Evolutionary conservation across 2,888 invertebrate species (phyloP), one percentile per base, ranked within the genome.

Genomic region (Leptinotarsa juncta): DNA sequence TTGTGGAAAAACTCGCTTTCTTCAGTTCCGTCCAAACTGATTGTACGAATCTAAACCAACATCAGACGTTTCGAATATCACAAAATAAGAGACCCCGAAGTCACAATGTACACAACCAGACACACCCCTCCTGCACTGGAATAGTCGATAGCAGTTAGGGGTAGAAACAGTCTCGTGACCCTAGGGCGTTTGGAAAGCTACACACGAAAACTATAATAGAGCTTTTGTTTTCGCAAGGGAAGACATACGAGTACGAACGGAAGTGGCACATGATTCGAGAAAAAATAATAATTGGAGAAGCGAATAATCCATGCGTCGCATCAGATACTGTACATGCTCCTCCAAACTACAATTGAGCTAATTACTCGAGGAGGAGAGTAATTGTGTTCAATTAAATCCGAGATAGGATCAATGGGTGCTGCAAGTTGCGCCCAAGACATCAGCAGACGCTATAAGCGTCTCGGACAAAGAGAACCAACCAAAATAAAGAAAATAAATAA

Each of bases 81-180:
- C 10, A 42, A 42, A 42, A 42, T 42, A 42, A 42, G 7, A 32
- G 3, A 42, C 10, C 42, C 42, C 42, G 10, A 42, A 42, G 42
- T 42, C 42, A 42, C 42, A 42, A 42, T 42, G 42, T 42, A 42
- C 42, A 42, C 42, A 42, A 42, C 42, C 51, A 51, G 62, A 62
- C 62, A 62, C 62, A 62, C 62, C 62, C 62, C 26, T 32, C 77
- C 78, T 73, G 68, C 78, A 75, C 78, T 78, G 78, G 71, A 77
- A 78, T 77, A 42, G 78, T 78, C 78, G 78, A 78, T 78, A 78
- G 70, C 70, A 77, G 77, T 72, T 75, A 70, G 72, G 78, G 75
- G 73, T 69, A 70, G 51, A 76, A 75, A 70, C 69, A 71, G 71
- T 71, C 51, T 73, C 70, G 70, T 73, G 73, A 73, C 70, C 65